Percentiles rank a stretch among this genome's conserved stretches.
Conservation (phyloP, 30 jellyfish, hydroid and myxozoan species). For the Turritopsis rubra region DNA sequence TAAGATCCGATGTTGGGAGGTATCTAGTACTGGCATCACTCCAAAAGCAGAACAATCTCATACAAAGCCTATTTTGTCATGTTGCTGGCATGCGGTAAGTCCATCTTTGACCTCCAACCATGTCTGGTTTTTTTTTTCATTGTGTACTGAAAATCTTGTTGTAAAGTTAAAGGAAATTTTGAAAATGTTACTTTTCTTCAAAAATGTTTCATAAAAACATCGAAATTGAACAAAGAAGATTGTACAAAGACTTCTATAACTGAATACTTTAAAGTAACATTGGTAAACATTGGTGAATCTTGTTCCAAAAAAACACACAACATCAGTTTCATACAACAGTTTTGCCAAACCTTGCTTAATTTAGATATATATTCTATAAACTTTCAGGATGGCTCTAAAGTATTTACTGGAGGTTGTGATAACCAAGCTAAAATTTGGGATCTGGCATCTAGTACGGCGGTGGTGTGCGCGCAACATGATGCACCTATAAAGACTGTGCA, state of each 20-base stretch:
- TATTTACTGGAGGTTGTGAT: constrained; percentile 83
- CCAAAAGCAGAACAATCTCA: constrained; percentile 93
- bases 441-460: constrained; percentile 65
- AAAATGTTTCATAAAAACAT: background rate
- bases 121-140: background rate
- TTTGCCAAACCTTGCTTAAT: no score
- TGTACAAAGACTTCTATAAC: no score
- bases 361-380: background rate
- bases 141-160: no score
- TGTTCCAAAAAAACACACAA: no score
- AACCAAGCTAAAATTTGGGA: constrained; percentile 94
- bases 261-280: no score
- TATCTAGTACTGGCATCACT: constrained; percentile 60
- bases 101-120: no score
- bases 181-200: background rate
- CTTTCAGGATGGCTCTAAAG: constrained; percentile 73
- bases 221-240: background rate
- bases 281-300: no score
- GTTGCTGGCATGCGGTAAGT: constrained; percentile 88
- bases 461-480: constrained; percentile 80
- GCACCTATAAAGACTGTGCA: constrained; percentile 87
- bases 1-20: constrained; percentile 55
- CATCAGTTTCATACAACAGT: no score
- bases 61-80: constrained; percentile 71
- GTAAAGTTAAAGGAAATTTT: background rate